Evolutionary conservation across 1,140 invertebrate genomes (phyloP).

Genomic region (Megathymus violae): DNA sequence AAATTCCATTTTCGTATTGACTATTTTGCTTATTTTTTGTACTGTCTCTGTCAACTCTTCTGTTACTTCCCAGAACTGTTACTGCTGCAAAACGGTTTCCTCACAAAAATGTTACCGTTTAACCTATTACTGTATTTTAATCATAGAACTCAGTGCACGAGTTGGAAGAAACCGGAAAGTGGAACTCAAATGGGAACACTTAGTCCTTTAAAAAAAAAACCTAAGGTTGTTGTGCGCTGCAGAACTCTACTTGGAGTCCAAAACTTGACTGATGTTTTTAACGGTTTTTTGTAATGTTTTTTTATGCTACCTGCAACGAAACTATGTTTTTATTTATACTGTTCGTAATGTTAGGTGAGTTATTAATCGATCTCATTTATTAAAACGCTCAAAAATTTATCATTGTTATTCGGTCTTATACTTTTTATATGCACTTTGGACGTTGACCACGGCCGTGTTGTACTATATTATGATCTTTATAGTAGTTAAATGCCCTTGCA

Average conservation of each 20-base stretch:
- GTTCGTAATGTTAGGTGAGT: not conserved
- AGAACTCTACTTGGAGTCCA: not conserved
- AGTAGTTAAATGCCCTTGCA: too few species aligned
- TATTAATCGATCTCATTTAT: slow-evolving; percentile 27
- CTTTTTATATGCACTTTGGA: not conserved
- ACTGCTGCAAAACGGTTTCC: too few species aligned
- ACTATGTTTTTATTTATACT: not conserved
- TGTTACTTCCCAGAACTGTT: too few species aligned
- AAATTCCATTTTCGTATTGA: too few species aligned
- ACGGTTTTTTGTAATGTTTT: slow-evolving; percentile 1
- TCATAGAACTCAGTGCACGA: too few species aligned
- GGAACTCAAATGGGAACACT: too few species aligned
- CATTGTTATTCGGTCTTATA: not conserved
- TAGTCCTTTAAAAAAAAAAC: not conserved
- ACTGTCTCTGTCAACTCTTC: too few species aligned
- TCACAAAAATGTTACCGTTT: too few species aligned
- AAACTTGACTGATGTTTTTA: not conserved
- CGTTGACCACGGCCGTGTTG: not conserved
- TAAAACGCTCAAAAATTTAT: slow-evolving; percentile 1
- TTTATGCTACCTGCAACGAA: slow-evolving; percentile 1
- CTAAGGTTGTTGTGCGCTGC: not conserved
- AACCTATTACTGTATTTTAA: too few species aligned
- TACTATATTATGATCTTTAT: not conserved
- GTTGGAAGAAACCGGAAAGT: too few species aligned
- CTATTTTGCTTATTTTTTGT: too few species aligned